Evolutionary conservation across 1,140 invertebrate species (phyloP).

Genomic region (Luehdorfia chinensis): DNA sequence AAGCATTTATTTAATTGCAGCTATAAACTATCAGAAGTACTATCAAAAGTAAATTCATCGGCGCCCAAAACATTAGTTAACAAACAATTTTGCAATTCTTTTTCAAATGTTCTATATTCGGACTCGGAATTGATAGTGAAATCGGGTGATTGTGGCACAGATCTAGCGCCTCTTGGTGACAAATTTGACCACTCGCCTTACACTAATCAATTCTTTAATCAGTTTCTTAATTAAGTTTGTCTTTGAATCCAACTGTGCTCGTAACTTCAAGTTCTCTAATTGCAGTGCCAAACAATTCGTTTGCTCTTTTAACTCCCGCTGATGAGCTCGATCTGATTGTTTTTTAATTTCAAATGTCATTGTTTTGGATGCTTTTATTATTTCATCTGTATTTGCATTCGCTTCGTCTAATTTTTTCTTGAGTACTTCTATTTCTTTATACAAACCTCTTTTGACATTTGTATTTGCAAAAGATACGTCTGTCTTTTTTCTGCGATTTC

Average conservation of each 20-base stretch:
- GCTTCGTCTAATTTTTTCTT: slow-evolving; percentile 23
- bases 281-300: slow-evolving; percentile 25
- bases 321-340: slow-evolving; percentile 25
- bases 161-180: slow-evolving; percentile 25
- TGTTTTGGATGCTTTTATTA: slow-evolving; percentile 22
- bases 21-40: slow-evolving; percentile 15
- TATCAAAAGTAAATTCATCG: slow-evolving; percentile 19
- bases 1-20: too few species aligned
- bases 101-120: slow-evolving; percentile 30
- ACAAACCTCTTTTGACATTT: slow-evolving; percentile 7
- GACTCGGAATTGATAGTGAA: slow-evolving; percentile 21
- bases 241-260: slow-evolving; percentile 29
- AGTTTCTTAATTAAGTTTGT: slow-evolving; percentile 30
- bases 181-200: slow-evolving; percentile 30
- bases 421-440: slow-evolving; percentile 24
- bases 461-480: neutral
- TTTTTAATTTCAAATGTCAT: slow-evolving; percentile 33
- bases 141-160: slow-evolving; percentile 6
- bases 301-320: slow-evolving; percentile 26
- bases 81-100: slow-evolving; percentile 21
- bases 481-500: slow-evolving; percentile 19
- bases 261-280: slow-evolving; percentile 39
- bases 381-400: slow-evolving; percentile 18
- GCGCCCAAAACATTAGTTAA: neutral
- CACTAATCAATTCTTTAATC: slow-evolving; percentile 29